Evolutionary conservation across 1,140 invertebrate species (phyloP).

Genomic region (Propsilocerus akamusi): DNA sequence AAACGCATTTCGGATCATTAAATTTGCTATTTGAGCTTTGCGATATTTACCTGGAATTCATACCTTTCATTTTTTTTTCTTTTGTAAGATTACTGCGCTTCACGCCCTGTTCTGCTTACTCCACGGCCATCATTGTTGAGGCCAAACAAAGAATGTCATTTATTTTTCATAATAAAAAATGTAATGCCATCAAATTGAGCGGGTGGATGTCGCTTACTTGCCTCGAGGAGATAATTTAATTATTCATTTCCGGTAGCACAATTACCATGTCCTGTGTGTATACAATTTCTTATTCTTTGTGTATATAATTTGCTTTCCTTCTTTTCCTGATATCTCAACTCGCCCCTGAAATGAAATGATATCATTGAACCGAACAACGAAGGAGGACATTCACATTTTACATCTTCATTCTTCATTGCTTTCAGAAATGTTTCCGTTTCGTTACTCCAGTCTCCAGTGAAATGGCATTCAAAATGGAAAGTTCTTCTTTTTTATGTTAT

Average conservation of each 20-base stretch:
- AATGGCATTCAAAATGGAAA: neutral
- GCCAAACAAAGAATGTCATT: neutral
- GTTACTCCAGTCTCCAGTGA: neutral
- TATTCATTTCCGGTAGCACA: no score
- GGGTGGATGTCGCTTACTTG: neutral
- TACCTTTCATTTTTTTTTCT: no score
- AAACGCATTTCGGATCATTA: neutral
- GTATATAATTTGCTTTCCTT: no score
- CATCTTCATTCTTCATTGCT: neutral
- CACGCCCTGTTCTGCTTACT: neutral
- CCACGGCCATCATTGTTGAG: neutral
- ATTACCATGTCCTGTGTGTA: no score
- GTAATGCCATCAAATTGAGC: neutral
- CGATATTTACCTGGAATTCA: no score
- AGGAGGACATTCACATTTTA: no score
- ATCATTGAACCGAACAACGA: no score
- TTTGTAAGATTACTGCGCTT: no score
- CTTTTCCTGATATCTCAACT: no score
- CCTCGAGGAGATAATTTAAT: no score
- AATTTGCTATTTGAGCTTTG: neutral
- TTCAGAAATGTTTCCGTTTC: neutral
- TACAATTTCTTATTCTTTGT: no score
- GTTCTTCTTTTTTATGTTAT: neutral
- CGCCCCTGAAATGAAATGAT: no score
- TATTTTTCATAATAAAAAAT: neutral